Base-by-base conservation (phyloP, 2,888 invertebrate genomes). In the Trachelus troglodyta region DNA sequence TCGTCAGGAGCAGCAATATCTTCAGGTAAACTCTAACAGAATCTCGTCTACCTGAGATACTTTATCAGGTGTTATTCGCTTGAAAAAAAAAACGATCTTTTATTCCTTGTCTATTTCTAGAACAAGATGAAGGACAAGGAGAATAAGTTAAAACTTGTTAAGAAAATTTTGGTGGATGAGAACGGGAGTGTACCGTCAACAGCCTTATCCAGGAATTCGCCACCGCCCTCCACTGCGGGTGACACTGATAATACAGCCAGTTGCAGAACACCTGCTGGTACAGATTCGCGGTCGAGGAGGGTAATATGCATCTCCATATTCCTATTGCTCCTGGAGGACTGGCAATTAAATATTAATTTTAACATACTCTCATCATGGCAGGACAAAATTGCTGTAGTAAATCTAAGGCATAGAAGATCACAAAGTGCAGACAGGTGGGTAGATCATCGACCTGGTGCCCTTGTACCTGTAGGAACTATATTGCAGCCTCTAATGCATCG, bases 391-490 rank as follows among this genome's bases (percentile, higher is more conserved):
- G 94, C 96, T 0, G 94, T 96, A 1, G 93, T 95, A 0, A 96
- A 96, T 89, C 94, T 94, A 0, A 93, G 96, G 2, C 95, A 97
- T 88, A 93, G 97, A 30, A 93, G 98, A 34, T 98, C 98, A 0
- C 94, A 96, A 75, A 98, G 98, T 0, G 95, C 95, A 0, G 94
- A 94, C 80, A 93, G 94, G 1, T 98, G 98, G 98, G 92, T 99
- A 0, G 98, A 98, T 89, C 99, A 99, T 86, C 95, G 96, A 35
- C 96, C 98, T 0, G 94, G 94, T 30, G 94, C 95, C 87, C 93
- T 96, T 0, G 95, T 97, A 1, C 96, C 97, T 0, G 93, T 97
- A 83, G 97, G 96, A n/a, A 98, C 98, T 0, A 95, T 98, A 1
- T 92, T 97, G 90, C 98, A 98, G 89, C 98, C 99, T 0, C 93